Conservation (phyloP, 2,797 vertebrate genomes). For the Argentina silus region DNA sequence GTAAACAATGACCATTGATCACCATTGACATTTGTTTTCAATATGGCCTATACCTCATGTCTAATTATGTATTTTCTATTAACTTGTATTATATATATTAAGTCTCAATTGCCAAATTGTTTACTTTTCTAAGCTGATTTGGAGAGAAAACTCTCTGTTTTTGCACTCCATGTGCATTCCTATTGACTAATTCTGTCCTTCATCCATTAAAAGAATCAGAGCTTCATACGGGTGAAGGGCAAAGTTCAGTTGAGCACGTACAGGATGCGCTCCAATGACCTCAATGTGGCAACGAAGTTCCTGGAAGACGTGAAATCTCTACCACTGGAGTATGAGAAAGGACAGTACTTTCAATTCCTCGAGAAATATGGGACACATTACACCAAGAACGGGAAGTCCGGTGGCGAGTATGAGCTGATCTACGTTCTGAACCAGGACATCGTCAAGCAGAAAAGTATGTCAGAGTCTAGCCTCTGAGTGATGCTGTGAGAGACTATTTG, state of each 20-base stretch:
- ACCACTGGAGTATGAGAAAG: constrained; percentile 84
- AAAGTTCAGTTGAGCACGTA: constrained; percentile 84
- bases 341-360: constrained; percentile 83
- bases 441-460: constrained; percentile 63
- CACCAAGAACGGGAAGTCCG: constrained; percentile 80
- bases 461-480: no score
- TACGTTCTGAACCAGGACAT: constrained; percentile 84
- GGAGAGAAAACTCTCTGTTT: not conserved
- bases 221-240: constrained; percentile 83
- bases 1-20: no score
- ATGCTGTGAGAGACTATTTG: no score
- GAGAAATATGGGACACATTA: constrained; percentile 94
- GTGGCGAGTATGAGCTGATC: constrained; percentile 88
- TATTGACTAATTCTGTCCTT: not conserved
- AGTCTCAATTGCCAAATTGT: no score
- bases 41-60: not conserved
- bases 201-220: constrained; percentile 74
- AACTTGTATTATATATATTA: not conserved
- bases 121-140: not conserved
- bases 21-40: no score
- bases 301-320: constrained; percentile 78
- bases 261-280: constrained; percentile 75
- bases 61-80: not conserved
- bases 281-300: constrained; percentile 77
- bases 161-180: not conserved